Conservation (phyloP, 2,888 invertebrate genomes). For the Andrena haemorrhoa region DNA sequence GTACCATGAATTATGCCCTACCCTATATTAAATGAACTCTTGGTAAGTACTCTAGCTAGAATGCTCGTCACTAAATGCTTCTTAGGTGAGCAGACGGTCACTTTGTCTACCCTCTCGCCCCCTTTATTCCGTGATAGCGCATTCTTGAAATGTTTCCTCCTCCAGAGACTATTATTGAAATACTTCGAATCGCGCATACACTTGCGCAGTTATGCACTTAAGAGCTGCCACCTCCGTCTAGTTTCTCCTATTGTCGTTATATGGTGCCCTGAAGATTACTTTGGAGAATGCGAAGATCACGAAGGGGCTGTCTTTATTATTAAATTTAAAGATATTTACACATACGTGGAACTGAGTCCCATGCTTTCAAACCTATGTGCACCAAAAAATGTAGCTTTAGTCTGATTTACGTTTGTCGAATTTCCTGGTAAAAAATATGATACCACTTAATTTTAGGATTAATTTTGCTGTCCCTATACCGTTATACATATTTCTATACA, state of each 20-base stretch:
- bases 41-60: not conserved
- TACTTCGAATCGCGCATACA: slow-evolving; percentile 31
- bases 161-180: slow-evolving; percentile 36
- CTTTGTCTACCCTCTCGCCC: slow-evolving; percentile 28
- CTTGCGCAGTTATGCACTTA: slow-evolving; percentile 10
- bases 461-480: too few species aligned
- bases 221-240: not conserved
- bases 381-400: too few species aligned
- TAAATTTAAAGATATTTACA: too few species aligned
- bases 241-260: not conserved
- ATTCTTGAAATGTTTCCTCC: slow-evolving; percentile 30
- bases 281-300: not conserved
- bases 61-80: slow-evolving; percentile 27
- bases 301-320: not conserved
- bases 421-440: too few species aligned
- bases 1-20: too few species aligned
- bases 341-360: too few species aligned
- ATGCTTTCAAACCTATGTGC: too few species aligned
- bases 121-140: slow-evolving; percentile 5
- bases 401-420: too few species aligned
- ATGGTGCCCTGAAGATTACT: not conserved
- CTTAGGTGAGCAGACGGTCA: not conserved
- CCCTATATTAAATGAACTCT: not conserved
- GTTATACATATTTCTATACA: too few species aligned
- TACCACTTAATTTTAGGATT: too few species aligned